A percentile compares a stretch with the other conserved stretches of the same genome.
These are phyloP conservation scores for Zaprionus bogoriensis DNA, from an alignment of 2,888 invertebrate species.

Conservation along the genomic window DNA sequence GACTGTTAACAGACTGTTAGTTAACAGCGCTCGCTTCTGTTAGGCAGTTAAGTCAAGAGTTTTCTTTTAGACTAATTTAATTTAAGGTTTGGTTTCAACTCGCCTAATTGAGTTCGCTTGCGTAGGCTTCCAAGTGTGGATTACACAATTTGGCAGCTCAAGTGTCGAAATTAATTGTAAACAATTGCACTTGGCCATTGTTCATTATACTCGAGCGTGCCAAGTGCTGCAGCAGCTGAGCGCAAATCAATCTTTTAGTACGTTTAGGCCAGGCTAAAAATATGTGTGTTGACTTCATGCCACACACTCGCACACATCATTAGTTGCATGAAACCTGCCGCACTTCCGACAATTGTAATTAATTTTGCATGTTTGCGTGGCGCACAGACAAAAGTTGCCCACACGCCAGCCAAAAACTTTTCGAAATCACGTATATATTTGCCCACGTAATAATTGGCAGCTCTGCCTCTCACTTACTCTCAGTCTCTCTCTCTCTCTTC, in stretches of 20 bases:
- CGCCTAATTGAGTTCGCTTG: neutral
- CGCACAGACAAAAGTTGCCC: slow-evolving; percentile 28
- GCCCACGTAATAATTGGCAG: slow-evolving; percentile 47
- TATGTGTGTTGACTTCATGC: neutral
- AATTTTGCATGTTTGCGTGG: slow-evolving; percentile 48
- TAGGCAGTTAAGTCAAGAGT: neutral
- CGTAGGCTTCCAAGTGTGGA: neutral
- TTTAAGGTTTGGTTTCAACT: neutral
- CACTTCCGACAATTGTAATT: slow-evolving; percentile 50
- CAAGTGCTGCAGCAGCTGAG: slow-evolving; percentile 4
- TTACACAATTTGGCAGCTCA: neutral
- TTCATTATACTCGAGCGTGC: neutral
- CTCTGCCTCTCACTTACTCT: too few relatives aligned
- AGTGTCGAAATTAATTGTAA: slow-evolving; percentile 2
- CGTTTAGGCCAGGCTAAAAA: too few relatives aligned
- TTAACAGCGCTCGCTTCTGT: too few relatives aligned
- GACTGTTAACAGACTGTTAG: neutral
- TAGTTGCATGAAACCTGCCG: slow-evolving; percentile 30
- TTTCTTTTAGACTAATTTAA: neutral
- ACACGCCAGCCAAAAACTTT: neutral
- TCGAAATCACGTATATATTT: slow-evolving; percentile 26
- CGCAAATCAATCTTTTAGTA: slow-evolving; percentile 23
- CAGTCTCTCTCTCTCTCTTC: too few relatives aligned
- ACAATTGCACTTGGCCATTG: neutral
- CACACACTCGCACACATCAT: slow-evolving; percentile 30